phyloP scores from a whole-genome alignment of 2,113 vertebrate genomes.

The Eira barbara region DNA sequence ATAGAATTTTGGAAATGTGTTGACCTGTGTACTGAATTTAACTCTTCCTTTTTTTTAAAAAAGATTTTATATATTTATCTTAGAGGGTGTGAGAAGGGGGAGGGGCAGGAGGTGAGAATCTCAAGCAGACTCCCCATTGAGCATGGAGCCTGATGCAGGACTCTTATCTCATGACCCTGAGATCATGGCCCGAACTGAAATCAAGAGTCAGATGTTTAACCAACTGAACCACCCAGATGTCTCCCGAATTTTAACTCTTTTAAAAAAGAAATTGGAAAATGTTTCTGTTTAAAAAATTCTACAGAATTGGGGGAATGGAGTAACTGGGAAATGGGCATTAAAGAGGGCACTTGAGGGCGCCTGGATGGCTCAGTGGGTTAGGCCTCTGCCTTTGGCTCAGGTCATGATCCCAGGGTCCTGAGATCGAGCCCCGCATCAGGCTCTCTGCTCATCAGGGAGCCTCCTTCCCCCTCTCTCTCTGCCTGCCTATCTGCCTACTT shows the following conservation, averaged over 20 bases:
- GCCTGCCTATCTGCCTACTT: too few relatives aligned
- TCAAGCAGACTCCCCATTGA: background rate
- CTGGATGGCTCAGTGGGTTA: too few relatives aligned
- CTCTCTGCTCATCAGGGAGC: too few relatives aligned
- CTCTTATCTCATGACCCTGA: background rate
- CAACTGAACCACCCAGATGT: background rate
- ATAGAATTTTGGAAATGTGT: conserved; percentile 7
- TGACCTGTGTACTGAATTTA: background rate
- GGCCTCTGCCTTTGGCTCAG: too few relatives aligned
- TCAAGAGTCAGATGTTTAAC: background rate
- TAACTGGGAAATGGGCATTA: background rate
- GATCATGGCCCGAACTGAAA: background rate
- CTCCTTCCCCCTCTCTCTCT: too few relatives aligned
- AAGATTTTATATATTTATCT: background rate
- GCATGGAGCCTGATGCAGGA: background rate
- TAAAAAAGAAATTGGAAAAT: background rate
- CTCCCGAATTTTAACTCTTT: background rate
- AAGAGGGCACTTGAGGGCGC: background rate
- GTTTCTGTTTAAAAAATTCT: background rate
- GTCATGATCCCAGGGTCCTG: too few relatives aligned
- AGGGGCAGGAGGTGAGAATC: background rate
- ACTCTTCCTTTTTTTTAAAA: background rate
- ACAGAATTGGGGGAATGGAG: background rate
- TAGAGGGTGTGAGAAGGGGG: background rate
- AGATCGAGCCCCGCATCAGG: too few relatives aligned